A percentile compares a stretch with the other conserved stretches of the same genome.
Conservation (phyloP, 2,113 vertebrate species). For the Henicopernis longicauda region DNA sequence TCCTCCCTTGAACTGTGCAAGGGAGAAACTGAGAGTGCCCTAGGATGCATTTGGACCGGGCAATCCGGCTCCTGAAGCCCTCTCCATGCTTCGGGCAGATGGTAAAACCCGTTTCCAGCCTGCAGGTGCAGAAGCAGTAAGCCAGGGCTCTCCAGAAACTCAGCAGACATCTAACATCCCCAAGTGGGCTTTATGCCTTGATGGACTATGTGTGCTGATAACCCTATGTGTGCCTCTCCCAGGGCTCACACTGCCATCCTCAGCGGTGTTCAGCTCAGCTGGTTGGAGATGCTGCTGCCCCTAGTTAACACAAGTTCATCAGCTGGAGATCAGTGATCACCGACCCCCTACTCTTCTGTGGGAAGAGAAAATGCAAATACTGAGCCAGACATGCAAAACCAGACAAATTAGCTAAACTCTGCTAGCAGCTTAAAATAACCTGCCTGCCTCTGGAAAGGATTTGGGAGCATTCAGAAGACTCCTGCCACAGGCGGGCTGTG, state of each 20-base stretch:
- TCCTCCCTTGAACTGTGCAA: background rate
- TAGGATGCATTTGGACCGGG: background rate
- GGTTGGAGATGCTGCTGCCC: background rate
- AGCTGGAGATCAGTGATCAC: background rate
- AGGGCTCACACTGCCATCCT: background rate
- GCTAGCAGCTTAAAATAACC: background rate
- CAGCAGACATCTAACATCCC: background rate
- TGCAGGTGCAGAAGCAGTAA: background rate
- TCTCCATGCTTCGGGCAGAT: background rate
- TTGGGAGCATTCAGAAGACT: background rate
- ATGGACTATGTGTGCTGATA: background rate
- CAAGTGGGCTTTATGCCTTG: background rate
- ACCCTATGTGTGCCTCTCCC: background rate
- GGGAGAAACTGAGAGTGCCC: background rate
- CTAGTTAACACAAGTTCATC: background rate
- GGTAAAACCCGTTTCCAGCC: background rate
- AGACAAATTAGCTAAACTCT: background rate
- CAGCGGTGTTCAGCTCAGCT: background rate
- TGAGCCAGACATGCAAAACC: background rate
- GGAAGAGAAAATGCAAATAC: background rate
- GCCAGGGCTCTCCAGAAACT: background rate
- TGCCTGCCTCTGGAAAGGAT: background rate
- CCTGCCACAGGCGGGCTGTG: background rate
- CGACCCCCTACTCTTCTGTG: too few relatives aligned
- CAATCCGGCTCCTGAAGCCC: background rate